Percentiles rank a stretch among this genome's conserved stretches.
Evolutionary conservation across 1,140 invertebrate species (phyloP).

Genomic region (Luehdorfia chinensis): DNA sequence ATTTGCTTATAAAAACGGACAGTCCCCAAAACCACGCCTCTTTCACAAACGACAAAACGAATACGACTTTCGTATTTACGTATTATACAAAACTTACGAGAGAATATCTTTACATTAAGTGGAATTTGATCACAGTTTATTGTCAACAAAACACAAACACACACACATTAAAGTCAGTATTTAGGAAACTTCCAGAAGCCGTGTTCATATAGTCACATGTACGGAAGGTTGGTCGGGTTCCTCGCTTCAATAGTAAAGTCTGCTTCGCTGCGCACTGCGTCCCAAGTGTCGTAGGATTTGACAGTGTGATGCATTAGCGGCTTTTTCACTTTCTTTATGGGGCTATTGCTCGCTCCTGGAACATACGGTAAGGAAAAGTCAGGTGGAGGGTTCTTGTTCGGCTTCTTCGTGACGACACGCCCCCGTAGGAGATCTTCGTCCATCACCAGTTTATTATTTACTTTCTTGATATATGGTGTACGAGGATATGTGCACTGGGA

Average conservation of each 20-base stretch:
- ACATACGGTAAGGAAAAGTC: conserved; percentile 60
- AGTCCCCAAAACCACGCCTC: too few relatives aligned
- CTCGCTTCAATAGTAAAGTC: conserved; percentile 31
- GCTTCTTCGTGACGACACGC: conserved; percentile 46
- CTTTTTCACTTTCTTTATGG: conserved; percentile 75
- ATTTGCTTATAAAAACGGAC: too few relatives aligned
- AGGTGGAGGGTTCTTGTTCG: conserved; percentile 43
- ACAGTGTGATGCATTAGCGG: conserved; percentile 26
- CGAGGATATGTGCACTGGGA: conserved; percentile 47
- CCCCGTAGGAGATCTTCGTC: conserved; percentile 58
- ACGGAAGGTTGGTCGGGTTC: conserved; percentile 58
- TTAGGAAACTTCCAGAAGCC: conserved; percentile 40
- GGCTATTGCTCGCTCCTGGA: conserved; percentile 70
- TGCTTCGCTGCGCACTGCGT: conserved; percentile 30
- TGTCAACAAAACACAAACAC: too few relatives aligned
- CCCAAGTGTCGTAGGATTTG: conserved; percentile 49
- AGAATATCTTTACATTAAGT: too few relatives aligned
- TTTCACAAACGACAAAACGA: too few relatives aligned
- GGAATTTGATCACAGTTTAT: too few relatives aligned
- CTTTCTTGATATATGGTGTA: conserved; percentile 65
- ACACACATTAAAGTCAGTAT: conserved; percentile 16
- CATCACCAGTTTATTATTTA: conserved; percentile 62
- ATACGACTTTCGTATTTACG: too few relatives aligned
- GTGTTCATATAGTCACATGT: conserved; percentile 59
- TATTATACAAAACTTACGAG: too few relatives aligned